phyloP scores from a whole-genome alignment of 2,113 vertebrate species.

The Nothobranchius furzeri region DNA sequence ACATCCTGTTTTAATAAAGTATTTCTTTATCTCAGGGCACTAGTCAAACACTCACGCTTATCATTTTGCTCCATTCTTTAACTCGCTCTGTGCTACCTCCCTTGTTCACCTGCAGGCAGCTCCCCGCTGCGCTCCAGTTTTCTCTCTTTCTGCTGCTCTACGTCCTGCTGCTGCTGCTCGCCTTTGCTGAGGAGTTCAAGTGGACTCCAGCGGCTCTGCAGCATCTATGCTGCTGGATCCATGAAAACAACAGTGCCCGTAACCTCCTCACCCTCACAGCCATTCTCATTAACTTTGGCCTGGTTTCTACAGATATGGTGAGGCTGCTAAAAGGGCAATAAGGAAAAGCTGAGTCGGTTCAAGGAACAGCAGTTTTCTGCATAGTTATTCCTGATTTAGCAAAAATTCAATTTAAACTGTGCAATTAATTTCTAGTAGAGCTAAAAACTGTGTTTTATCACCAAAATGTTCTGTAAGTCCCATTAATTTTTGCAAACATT shows the following conservation, averaged over 20 bases:
- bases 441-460: no score
- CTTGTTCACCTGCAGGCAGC: conserved; percentile 72
- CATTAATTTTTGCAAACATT: no score
- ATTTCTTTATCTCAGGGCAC: no score
- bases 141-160: conserved; percentile 87
- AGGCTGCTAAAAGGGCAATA: conserved; percentile 46
- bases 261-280: conserved; percentile 92
- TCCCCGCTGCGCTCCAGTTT: conserved; percentile 87
- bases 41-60: no score
- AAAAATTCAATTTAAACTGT: no score
- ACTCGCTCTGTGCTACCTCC: not conserved
- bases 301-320: conserved; percentile 92
- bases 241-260: conserved; percentile 92
- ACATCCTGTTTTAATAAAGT: no score
- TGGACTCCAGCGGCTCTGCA: conserved; percentile 85
- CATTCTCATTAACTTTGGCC: conserved; percentile 90
- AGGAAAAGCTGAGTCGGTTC: no score
- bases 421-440: no score
- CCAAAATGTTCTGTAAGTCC: no score
- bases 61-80: not conserved
- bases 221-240: conserved; percentile 94
- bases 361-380: not conserved
- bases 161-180: conserved; percentile 86
- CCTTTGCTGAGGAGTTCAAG: conserved; percentile 92
- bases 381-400: no score